Conservation (phyloP, 2,797 vertebrate genomes). For the Trichosurus vulpecula region DNA sequence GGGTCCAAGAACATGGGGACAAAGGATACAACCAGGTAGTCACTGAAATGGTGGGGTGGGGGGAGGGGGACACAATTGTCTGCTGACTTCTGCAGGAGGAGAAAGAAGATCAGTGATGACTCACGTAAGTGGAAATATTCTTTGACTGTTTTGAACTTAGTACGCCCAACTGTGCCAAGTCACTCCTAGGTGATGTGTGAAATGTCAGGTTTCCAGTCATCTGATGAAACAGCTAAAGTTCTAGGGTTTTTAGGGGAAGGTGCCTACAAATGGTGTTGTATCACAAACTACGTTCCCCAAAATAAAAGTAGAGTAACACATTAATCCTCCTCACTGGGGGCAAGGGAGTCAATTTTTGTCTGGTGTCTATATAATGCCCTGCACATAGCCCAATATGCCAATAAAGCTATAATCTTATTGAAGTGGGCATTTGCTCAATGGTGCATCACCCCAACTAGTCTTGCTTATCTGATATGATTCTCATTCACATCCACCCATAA, state of each 20-base stretch:
- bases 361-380: too few relatives aligned
- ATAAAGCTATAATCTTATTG: not conserved
- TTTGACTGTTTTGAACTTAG: too few relatives aligned
- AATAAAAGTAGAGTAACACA: not conserved
- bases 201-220: too few relatives aligned
- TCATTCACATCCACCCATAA: not conserved
- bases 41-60: too few relatives aligned
- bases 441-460: not conserved
- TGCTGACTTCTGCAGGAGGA: too few relatives aligned
- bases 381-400: not conserved
- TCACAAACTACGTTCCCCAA: not conserved
- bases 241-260: not conserved
- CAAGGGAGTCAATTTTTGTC: not conserved
- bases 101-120: too few relatives aligned
- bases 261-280: not conserved
- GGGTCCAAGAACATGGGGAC: too few relatives aligned
- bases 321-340: not conserved
- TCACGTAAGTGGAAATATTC: too few relatives aligned
- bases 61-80: too few relatives aligned
- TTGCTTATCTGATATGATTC: not conserved
- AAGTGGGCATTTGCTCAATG: not conserved
- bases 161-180: not conserved
- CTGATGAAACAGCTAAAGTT: too few relatives aligned
- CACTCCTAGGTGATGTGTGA: not conserved
- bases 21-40: too few relatives aligned